Evolutionary conservation across 53 echinoderm and acorn worm genomes (phyloP).

Genomic region (Henricia sp.): DNA sequence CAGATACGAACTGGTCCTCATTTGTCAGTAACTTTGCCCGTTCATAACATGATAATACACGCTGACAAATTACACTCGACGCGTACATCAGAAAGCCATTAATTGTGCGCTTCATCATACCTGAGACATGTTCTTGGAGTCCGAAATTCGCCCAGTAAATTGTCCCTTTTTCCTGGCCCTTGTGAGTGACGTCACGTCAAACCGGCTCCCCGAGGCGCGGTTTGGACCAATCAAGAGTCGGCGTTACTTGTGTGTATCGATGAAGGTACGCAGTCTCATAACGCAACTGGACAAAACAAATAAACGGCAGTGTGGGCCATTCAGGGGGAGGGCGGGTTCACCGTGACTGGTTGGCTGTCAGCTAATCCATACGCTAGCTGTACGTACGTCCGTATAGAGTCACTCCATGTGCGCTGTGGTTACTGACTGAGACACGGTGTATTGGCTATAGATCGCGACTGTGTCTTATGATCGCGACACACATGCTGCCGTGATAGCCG

Average conservation of each 20-base stretch:
- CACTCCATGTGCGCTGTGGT: no score
- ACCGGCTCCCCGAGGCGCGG: slow-evolving; percentile 38
- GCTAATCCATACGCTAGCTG: no score
- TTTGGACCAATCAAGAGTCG: slow-evolving; percentile 47
- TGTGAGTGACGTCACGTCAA: slow-evolving; percentile 64
- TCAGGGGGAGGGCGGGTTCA: slow-evolving; percentile 71
- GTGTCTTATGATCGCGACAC: no score
- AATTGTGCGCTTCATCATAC: neutral
- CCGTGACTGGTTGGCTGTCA: slow-evolving; percentile 75
- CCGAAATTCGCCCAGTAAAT: no score
- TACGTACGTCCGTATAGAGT: no score
- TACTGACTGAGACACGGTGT: no score
- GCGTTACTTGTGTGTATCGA: slow-evolving; percentile 46
- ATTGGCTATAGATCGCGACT: no score
- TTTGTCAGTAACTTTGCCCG: no score
- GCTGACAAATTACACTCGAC: neutral
- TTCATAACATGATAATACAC: no score
- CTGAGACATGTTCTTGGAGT: neutral
- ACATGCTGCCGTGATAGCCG: neutral
- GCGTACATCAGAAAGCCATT: neutral
- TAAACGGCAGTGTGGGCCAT: slow-evolving; percentile 63
- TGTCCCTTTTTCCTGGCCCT: no score
- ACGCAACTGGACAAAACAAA: slow-evolving; percentile 65
- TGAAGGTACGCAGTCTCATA: slow-evolving; percentile 16
- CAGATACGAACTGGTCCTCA: no score